Percentiles rank a stretch among this genome's conserved stretches.
Conservation (phyloP, 2,888 invertebrate species). For the Meta bourneti region DNA sequence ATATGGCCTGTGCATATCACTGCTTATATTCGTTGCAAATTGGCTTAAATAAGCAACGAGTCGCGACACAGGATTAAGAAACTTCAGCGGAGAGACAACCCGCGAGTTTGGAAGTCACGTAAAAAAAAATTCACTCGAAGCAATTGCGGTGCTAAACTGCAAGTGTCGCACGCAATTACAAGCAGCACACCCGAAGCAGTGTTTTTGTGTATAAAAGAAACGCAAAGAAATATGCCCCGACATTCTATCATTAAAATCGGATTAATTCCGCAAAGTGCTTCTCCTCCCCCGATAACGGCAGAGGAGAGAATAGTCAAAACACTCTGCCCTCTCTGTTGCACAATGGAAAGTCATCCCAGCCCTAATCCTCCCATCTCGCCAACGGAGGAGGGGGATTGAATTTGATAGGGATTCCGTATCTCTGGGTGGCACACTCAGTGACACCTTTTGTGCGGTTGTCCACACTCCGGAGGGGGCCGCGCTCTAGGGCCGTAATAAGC, state of each 20-base stretch:
- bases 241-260: slow-evolving; percentile 76
- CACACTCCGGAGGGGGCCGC: slow-evolving; percentile 58
- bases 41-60: too few species aligned
- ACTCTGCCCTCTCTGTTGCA: slow-evolving; percentile 45
- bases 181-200: too few species aligned
- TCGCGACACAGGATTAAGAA: too few species aligned
- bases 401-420: slow-evolving; percentile 67
- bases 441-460: slow-evolving; percentile 76
- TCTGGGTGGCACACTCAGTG: slow-evolving; percentile 61
- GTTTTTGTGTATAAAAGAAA: too few species aligned
- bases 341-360: slow-evolving; percentile 72
- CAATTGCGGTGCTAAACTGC: too few species aligned
- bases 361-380: slow-evolving; percentile 71
- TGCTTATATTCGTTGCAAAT: too few species aligned
- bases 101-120: too few species aligned
- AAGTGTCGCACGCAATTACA: too few species aligned
- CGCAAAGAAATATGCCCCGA: background rate
- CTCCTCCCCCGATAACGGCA: background rate
- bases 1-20: too few species aligned
- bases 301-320: slow-evolving; percentile 68
- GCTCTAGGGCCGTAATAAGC: slow-evolving; percentile 55
- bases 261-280: slow-evolving; percentile 73
- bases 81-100: too few species aligned
- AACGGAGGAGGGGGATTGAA: slow-evolving; percentile 56
- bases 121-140: too few species aligned